Percentiles rank a stretch among this genome's conserved stretches.
Conservation (phyloP, 1,140 invertebrate species). For the Caerostris darwini region DNA sequence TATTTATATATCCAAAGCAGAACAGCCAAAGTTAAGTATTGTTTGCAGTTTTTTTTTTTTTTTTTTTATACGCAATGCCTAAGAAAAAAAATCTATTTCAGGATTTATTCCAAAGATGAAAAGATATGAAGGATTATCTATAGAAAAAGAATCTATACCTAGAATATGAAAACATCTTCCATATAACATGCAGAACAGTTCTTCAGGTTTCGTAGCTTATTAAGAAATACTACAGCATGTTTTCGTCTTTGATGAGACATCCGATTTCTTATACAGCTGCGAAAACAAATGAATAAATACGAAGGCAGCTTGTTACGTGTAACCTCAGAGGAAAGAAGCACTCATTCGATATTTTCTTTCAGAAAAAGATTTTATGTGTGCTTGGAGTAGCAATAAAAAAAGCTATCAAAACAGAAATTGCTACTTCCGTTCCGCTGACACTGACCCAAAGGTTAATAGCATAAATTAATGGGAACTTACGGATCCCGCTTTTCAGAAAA, state of each 20-base stretch:
- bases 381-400: conserved; percentile 35
- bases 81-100: too few relatives aligned
- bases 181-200: conserved; percentile 3
- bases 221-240: not conserved
- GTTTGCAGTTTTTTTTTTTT: too few relatives aligned
- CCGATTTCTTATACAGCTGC: not conserved
- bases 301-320: not conserved
- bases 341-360: conserved; percentile 44
- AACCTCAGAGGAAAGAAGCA: conserved; percentile 6
- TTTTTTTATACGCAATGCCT: too few relatives aligned
- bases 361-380: conserved; percentile 1
- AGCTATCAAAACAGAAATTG: conserved; percentile 45
- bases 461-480: conserved; percentile 20
- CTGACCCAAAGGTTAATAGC: conserved; percentile 49
- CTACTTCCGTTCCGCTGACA: conserved; percentile 20
- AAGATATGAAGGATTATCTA: too few relatives aligned
- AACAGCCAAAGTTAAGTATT: too few relatives aligned
- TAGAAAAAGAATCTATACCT: not conserved
- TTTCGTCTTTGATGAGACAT: not conserved
- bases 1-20: too few relatives aligned
- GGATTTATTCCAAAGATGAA: too few relatives aligned
- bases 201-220: not conserved
- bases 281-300: conserved; percentile 12
- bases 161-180: not conserved
- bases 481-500: not conserved